Percentiles rank a stretch among this genome's conserved stretches.
Evolutionary conservation across 2,797 vertebrate species (phyloP).

Genomic region (Hephaestus fuliginosus): DNA sequence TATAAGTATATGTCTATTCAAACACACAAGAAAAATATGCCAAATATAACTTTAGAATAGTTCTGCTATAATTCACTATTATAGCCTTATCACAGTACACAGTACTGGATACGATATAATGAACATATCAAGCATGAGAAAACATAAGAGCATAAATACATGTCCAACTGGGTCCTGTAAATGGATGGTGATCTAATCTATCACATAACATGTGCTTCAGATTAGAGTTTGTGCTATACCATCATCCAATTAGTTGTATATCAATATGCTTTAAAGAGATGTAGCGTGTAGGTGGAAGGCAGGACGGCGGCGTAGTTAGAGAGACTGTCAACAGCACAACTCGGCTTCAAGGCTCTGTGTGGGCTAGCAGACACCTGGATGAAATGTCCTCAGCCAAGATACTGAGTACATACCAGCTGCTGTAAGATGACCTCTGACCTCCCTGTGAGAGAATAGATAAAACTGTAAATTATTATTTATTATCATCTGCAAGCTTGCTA

Average conservation of each 20-base stretch:
- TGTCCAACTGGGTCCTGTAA: neutral
- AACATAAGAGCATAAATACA: slow-evolving; percentile 5
- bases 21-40: neutral
- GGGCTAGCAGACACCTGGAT: slow-evolving; percentile 33
- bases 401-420: slow-evolving; percentile 24
- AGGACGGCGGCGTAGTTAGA: slow-evolving; percentile 8
- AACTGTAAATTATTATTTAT: neutral
- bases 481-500: neutral
- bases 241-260: slow-evolving; percentile 37
- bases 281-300: slow-evolving; percentile 28
- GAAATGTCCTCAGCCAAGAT: slow-evolving; percentile 12
- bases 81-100: too few species aligned
- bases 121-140: neutral
- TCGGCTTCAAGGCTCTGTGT: slow-evolving; percentile 30
- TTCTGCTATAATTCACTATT: neutral
- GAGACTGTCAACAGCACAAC: slow-evolving; percentile 26
- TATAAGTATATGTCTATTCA: neutral
- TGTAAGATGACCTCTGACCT: slow-evolving; percentile 24
- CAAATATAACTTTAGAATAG: neutral
- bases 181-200: slow-evolving; percentile 12
- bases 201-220: neutral
- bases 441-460: neutral
- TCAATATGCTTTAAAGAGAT: slow-evolving; percentile 31
- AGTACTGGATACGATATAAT: neutral
- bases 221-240: slow-evolving; percentile 21